Conservation (phyloP, 1,140 invertebrate genomes). For the Trigoniulus corallinus region DNA sequence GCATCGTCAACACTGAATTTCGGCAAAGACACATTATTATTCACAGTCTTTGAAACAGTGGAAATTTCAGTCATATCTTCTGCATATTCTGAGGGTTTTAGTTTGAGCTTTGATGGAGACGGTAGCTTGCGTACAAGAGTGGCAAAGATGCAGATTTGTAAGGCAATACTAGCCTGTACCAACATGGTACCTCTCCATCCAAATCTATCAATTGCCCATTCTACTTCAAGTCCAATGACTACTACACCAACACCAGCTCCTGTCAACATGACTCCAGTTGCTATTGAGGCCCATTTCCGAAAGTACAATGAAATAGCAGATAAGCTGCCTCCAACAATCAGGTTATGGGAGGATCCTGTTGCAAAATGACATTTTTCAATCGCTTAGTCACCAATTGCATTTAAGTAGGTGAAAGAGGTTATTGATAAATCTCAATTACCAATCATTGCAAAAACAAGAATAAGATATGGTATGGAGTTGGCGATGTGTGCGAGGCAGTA, state of each 20-base stretch:
- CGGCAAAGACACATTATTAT: no score
- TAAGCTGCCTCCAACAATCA: not conserved
- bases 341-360: not conserved
- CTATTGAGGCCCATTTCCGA: conserved; percentile 30
- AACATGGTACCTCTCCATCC: conserved; percentile 32
- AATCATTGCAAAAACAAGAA: not conserved
- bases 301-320: conserved; percentile 17
- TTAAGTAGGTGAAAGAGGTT: not conserved
- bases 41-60: no score
- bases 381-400: not conserved
- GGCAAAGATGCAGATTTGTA: not conserved
- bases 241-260: conserved; percentile 29
- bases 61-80: no score
- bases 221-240: conserved; percentile 19
- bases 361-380: not conserved
- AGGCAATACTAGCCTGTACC: conserved; percentile 14
- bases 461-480: not conserved
- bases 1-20: no score
- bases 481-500: not conserved
- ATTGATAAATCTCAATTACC: not conserved
- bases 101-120: no score
- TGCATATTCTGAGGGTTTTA: no score
- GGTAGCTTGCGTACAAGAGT: not conserved
- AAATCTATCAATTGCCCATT: conserved; percentile 24
- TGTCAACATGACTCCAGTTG: conserved; percentile 34